Conservation (phyloP, 1,140 invertebrate species). For the Brachionus koreanus region DNA sequence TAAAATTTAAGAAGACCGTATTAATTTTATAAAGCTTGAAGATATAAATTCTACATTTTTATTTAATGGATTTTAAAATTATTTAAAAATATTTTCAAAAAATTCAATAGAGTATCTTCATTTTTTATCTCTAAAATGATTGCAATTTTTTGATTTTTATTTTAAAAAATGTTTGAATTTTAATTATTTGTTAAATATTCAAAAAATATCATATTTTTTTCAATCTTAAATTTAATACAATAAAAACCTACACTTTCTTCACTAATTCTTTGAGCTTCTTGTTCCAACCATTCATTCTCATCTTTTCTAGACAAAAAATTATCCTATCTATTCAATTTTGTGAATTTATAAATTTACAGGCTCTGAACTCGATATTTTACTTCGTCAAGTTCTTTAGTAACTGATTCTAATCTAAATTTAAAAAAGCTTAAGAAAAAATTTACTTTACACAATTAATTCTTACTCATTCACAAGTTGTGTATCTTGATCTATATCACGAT, state of each 20-base stretch:
- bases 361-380: slow-evolving; percentile 9
- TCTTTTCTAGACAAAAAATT: slow-evolving; percentile 48
- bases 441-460: neutral
- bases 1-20: no score
- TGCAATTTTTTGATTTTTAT: no score
- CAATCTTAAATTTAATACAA: no score
- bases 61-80: no score
- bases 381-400: slow-evolving; percentile 16
- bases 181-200: no score
- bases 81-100: no score
- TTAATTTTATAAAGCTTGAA: no score
- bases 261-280: slow-evolving; percentile 55
- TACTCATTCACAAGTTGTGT: slow-evolving; percentile 13
- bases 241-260: slow-evolving; percentile 59
- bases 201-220: no score
- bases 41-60: no score
- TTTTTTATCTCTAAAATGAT: no score
- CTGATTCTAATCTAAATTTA: neutral
- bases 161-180: no score
- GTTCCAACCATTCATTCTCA: slow-evolving; percentile 57
- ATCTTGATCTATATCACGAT: slow-evolving; percentile 31
- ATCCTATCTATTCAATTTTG: neutral
- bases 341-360: neutral
- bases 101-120: no score
- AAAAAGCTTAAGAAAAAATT: neutral